These are phyloP conservation scores for Congeria kusceri DNA, from an alignment of 2,888 invertebrate species.

Conservation along the genomic window DNA sequence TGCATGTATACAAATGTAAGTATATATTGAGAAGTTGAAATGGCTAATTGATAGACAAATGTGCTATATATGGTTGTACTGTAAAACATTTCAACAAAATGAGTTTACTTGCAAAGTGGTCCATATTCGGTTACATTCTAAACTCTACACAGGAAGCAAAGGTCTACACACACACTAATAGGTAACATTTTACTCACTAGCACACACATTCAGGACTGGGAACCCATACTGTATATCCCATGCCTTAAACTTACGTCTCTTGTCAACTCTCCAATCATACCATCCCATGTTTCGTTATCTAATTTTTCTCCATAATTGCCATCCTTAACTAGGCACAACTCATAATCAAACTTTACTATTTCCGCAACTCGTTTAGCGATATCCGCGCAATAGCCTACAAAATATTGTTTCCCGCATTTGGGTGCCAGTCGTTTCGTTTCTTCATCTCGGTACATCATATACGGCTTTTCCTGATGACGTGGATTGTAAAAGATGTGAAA, in stretches of 20 bases:
- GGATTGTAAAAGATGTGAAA: constrained; percentile 6
- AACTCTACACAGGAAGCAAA: too few species aligned
- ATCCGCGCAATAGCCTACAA: constrained; percentile 86
- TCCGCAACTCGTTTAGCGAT: constrained; percentile 83
- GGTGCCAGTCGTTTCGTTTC: constrained; percentile 32
- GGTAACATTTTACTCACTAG: too few species aligned
- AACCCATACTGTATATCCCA: too few species aligned
- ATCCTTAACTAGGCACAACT: constrained; percentile 79
- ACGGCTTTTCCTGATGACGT: constrained; percentile 77
- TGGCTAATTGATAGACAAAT: too few species aligned
- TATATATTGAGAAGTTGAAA: too few species aligned
- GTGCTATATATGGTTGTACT: too few species aligned
- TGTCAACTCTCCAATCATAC: constrained; percentile 85
- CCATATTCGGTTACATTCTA: too few species aligned
- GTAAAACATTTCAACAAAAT: too few species aligned
- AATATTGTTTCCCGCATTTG: constrained; percentile 91
- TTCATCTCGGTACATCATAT: constrained; percentile 75
- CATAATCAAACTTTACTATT: constrained; percentile 84
- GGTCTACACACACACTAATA: too few species aligned
- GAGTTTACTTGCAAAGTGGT: too few species aligned
- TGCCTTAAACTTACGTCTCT: constrained; percentile 73
- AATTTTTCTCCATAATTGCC: constrained; percentile 76
- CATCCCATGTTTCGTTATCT: constrained; percentile 82
- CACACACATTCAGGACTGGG: too few species aligned
- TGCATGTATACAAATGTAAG: too few species aligned